Evolutionary conservation across 2,797 vertebrate species (phyloP).

Genomic region (Limnodromus scolopaceus): DNA sequence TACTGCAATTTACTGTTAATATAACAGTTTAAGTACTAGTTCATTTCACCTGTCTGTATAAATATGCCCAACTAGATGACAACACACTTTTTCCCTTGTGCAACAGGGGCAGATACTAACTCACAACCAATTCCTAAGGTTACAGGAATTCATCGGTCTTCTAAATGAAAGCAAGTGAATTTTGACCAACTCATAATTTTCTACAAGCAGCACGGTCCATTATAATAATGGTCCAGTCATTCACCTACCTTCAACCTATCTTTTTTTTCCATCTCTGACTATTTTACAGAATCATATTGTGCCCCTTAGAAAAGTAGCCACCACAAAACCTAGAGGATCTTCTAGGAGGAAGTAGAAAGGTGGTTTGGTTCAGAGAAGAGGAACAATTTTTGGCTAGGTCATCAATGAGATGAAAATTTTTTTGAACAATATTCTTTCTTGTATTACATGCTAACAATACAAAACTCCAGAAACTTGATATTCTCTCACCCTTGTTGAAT

Average conservation of each 20-base stretch:
- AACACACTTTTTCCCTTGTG: not conserved
- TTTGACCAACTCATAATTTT: not conserved
- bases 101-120: not conserved
- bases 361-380: not conserved
- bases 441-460: fast-evolving
- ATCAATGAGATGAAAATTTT: not conserved
- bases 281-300: not conserved
- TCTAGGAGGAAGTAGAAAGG: not conserved
- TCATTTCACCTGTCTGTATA: not conserved
- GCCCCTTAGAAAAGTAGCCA: not conserved
- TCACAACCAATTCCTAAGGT: not conserved
- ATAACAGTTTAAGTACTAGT: not conserved
- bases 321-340: not conserved
- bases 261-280: not conserved
- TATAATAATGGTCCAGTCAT: not conserved
- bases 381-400: not conserved
- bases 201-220: not conserved
- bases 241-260: not conserved
- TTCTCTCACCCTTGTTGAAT: not conserved
- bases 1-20: not conserved
- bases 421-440: not conserved
- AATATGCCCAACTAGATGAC: not conserved
- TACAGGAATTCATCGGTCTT: not conserved
- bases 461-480: not conserved
- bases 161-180: not conserved